Evolutionary conservation across 2,797 vertebrate species (phyloP), one percentile per base, ranked within the genome.

Genomic region (Paedocypris micromegethes): DNA sequence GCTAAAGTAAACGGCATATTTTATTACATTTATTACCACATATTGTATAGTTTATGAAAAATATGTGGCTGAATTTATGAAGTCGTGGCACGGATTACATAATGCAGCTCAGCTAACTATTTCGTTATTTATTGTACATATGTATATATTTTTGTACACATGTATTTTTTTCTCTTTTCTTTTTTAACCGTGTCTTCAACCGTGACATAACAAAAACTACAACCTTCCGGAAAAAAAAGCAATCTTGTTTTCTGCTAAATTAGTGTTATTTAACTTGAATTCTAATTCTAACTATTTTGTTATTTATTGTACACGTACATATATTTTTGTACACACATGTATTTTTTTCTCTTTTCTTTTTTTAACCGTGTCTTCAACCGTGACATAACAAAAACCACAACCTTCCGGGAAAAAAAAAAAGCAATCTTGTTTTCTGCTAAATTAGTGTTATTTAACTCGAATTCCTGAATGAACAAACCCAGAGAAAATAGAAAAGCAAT

Each of bases 401-500:
- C 67, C 67, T 69, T 56, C 45, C 44, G 43, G 9, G n/a, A 8
- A 8, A 49, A 54, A 49, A 4, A n/a, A 5, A 7, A 58, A 23
- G 2, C 9, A 6, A 53, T 4, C 43, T 42, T 42, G 40, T 47
- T 59, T 46, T 49, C 50, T 59, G 46, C 58, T 56, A 47, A 56
- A 51, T 57, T 50, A 61, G 50, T 63, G 66, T 70, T 66, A 64
- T 66, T 68, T 9, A 71, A 56, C 50, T 56, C 42, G 8, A 59
- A 51, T 70, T 70, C 43, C 68, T 71, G 68, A 71, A 70, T 64
- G 46, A 77, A 73, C 67, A 63, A 66, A 66, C 72, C 70, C 60
- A 55, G 61, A 62, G 66, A 61, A 63, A 70, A 68, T 66, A 73
- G 62, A 76, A 66, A 73, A 66, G 58, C 67, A 76, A 63, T 67